Evolutionary conservation across 2,113 vertebrate species (phyloP), one percentile per base, ranked within the genome.

Genomic region (Pica pica): DNA sequence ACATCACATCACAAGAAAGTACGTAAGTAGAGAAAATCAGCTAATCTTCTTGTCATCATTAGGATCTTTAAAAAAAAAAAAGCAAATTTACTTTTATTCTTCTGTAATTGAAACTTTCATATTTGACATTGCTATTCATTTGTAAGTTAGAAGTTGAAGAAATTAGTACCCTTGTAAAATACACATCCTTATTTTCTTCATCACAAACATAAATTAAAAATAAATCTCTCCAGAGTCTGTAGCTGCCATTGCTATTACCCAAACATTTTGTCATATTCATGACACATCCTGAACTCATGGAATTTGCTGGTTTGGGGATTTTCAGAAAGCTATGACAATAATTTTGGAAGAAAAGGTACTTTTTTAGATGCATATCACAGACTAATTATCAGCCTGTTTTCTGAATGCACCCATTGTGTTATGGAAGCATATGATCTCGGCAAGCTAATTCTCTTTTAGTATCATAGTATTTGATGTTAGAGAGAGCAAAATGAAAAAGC

Each of bases 351-450:
- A 59, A 71, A 91, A 67, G 4, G 6, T 56, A 20, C 2, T 10
- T 63, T 88, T 89, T 81, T 49, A 46, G 8, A 16, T 55, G 27
- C 11, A 53, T 30, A 59, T 3, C 1, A 2, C 9, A 65, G 24
- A 16, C 9, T 69, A 79, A 80, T 56, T 46, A 61, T 16, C 7
- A 71, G 4, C 8, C 19, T 74, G 17, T n/a, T 37, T 78, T 23
- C 64, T 63, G 20, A 63, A 46, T 0, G 0, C 0, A 3, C 5
- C 4, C 3, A 0, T 22, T 41, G 3, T 28, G 5, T 17, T 76
- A 24, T 86, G 28, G 17, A 63, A 84, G 2, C 7, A 22, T 18
- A 64, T 11, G 4, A 69, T n/a, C 11, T 79, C 49, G 78, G 20
- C 9, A 87, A 89, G 19, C 0, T 26, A 56, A 44, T 57, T 69